A percentile compares a stretch with the other conserved stretches of the same genome.
Conservation (phyloP, 2,888 invertebrate genomes). For the Spilosoma lubricipeda region DNA sequence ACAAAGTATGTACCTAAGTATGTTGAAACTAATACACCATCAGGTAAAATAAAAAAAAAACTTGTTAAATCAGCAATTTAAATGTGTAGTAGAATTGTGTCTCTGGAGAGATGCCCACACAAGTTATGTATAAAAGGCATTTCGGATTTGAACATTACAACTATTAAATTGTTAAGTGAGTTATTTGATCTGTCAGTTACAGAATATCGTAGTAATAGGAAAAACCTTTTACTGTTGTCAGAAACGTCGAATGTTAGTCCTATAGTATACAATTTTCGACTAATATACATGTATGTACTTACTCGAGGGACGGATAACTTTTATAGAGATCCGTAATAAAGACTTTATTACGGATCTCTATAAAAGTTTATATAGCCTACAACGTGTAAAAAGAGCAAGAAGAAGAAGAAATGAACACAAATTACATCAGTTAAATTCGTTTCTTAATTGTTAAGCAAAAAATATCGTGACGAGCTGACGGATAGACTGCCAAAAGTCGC, state of each 20-base stretch:
- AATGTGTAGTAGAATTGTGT: too few relatives aligned
- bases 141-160: background rate
- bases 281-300: too few relatives aligned
- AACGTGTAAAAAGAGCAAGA: background rate
- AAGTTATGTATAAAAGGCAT: too few relatives aligned
- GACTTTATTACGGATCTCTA: too few relatives aligned
- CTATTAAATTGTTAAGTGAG: background rate
- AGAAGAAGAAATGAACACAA: background rate
- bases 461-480: background rate
- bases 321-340: background rate
- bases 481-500: background rate
- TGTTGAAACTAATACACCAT: too few relatives aligned
- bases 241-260: background rate
- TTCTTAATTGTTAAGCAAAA: background rate
- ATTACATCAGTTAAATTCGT: background rate
- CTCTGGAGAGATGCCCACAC: background rate
- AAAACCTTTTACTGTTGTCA: background rate
- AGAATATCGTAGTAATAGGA: background rate
- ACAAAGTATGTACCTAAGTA: too few relatives aligned
- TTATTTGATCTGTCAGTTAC: constrained; percentile 3
- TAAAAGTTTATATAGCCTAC: too few relatives aligned
- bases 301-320: background rate
- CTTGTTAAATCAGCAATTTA: too few relatives aligned
- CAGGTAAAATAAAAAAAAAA: too few relatives aligned
- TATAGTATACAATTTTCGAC: background rate